These are phyloP conservation scores for Monomorium pharaonis DNA, from an alignment of 1,140 invertebrate genomes.

Conservation along the genomic window DNA sequence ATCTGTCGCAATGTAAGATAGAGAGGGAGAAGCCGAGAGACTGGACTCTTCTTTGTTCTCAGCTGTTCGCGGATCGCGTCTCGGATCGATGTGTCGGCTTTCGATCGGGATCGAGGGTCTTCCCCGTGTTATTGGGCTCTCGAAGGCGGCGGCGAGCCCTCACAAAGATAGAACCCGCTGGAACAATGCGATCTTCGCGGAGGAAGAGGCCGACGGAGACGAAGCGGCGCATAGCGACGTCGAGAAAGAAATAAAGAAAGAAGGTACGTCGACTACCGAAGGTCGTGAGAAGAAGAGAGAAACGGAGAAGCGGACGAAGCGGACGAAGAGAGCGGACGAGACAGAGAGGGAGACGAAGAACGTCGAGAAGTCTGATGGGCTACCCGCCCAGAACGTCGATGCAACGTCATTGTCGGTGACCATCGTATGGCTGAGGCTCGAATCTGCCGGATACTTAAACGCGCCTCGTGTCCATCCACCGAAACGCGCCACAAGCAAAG, in stretches of 20 bases:
- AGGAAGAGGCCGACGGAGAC: conserved; percentile 61
- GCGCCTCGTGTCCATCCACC: conserved; percentile 62
- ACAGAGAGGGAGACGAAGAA: conserved; percentile 65
- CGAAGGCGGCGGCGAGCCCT: conserved; percentile 75
- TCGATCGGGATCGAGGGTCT: conserved; percentile 78
- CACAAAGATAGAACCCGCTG: conserved; percentile 78
- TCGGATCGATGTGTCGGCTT: conserved; percentile 73
- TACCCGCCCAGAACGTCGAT: conserved; percentile 84
- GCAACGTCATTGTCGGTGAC: conserved; percentile 81
- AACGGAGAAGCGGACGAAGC: conserved; percentile 30
- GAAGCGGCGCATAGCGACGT: conserved; percentile 53
- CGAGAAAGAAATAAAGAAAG: conserved; percentile 57
- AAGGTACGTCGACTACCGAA: conserved; percentile 67
- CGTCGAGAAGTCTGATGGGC: conserved; percentile 79
- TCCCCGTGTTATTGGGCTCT: conserved; percentile 78
- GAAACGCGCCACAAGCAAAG: conserved; percentile 52
- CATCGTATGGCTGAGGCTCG: conserved; percentile 64
- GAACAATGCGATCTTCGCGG: conserved; percentile 79
- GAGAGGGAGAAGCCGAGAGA: conserved; percentile 50
- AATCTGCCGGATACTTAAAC: conserved; percentile 70
- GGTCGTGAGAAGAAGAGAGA: conserved; percentile 59
- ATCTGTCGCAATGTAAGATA: conserved; percentile 37
- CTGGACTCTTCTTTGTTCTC: conserved; percentile 75
- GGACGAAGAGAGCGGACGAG: conserved; percentile 56
- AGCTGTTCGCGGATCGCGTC: conserved; percentile 75